These are phyloP conservation scores for Scelioninae gen. 1 DNA, from an alignment of 2,888 invertebrate species.

Conservation along the genomic window DNA sequence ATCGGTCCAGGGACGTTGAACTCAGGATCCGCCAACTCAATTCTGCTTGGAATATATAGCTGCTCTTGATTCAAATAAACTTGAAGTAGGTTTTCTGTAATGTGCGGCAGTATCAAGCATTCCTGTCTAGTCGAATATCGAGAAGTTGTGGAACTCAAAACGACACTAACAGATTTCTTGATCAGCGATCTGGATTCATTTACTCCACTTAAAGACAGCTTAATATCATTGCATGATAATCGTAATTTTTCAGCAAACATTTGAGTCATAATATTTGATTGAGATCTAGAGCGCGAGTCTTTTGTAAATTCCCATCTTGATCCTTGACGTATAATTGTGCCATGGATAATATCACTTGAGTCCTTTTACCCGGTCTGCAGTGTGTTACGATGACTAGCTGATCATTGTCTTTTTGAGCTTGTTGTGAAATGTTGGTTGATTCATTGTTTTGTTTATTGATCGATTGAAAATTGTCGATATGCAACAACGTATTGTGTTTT, in stretches of 20 bases:
- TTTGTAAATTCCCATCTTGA: not conserved
- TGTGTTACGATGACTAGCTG: no score
- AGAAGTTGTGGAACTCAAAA: slow-evolving; percentile 8
- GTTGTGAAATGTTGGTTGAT: no score
- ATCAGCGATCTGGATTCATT: not conserved
- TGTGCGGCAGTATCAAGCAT: not conserved
- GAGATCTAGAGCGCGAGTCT: slow-evolving; percentile 29
- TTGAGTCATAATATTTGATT: slow-evolving; percentile 18
- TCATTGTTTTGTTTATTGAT: no score
- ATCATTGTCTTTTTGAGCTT: no score
- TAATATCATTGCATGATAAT: not conserved
- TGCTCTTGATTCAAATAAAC: not conserved
- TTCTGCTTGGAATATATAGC: not conserved
- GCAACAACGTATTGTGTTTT: no score
- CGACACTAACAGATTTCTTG: not conserved
- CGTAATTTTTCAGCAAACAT: not conserved
- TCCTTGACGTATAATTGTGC: not conserved
- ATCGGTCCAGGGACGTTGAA: not conserved
- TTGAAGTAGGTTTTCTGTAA: slow-evolving; percentile 1
- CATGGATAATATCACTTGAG: no score
- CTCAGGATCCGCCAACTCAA: slow-evolving; percentile 1
- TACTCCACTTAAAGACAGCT: slow-evolving; percentile 6
- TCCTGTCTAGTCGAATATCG: not conserved
- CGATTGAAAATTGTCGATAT: no score
- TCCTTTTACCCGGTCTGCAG: no score